A percentile compares a stretch with the other conserved stretches of the same genome.
Evolutionary conservation across 2,888 invertebrate species (phyloP).

Genomic region (Agonopterix subpropinquella): DNA sequence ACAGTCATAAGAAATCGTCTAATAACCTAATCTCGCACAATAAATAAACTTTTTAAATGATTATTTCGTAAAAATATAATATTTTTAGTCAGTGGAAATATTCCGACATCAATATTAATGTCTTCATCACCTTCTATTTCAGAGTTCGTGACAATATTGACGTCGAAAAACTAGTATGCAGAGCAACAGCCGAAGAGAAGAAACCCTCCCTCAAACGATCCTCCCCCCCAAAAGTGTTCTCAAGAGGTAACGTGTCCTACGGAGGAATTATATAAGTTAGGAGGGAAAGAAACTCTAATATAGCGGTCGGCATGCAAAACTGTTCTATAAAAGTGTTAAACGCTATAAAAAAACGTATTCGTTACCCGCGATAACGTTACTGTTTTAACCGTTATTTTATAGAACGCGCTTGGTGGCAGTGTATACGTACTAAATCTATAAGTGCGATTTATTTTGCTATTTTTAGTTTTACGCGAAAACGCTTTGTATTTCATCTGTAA

Average conservation of each 20-base stretch:
- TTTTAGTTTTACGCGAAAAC: neutral
- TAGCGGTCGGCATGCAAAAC: conserved; percentile 26
- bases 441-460: conserved; percentile 2
- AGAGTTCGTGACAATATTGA: conserved; percentile 91
- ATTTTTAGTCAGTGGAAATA: too few relatives aligned
- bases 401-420: conserved; percentile 47
- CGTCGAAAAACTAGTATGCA: conserved; percentile 86
- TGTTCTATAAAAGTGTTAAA: conserved; percentile 27
- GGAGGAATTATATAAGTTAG: conserved; percentile 43
- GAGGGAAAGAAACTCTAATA: conserved; percentile 71
- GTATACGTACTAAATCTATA: conserved; percentile 38
- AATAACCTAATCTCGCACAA: too few relatives aligned
- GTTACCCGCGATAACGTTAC: conserved; percentile 2
- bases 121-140: conserved; percentile 35
- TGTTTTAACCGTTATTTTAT: conserved; percentile 16
- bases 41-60: too few relatives aligned
- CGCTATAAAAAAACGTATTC: conserved; percentile 9
- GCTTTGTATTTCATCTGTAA: too few relatives aligned
- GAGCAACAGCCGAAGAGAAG: conserved; percentile 52
- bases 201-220: conserved; percentile 41
- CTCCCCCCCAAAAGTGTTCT: neutral
- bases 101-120: too few relatives aligned
- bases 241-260: conserved; percentile 7
- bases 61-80: too few relatives aligned
- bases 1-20: too few relatives aligned